These are phyloP conservation scores for Cavia porcellus DNA, from an alignment of 2,113 vertebrate genomes.

Conservation along the genomic window DNA sequence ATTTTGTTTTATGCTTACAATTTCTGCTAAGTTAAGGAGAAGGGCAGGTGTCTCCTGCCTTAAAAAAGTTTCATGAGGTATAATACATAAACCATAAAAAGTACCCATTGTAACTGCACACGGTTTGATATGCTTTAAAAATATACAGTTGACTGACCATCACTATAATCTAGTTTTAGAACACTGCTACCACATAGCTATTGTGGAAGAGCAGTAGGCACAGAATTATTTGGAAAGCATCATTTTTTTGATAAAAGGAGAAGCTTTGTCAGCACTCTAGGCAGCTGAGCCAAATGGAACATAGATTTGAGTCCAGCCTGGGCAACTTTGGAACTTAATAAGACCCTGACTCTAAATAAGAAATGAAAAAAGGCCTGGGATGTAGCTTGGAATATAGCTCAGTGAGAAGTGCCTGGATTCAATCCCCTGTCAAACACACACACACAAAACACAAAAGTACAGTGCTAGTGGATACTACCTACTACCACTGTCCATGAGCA, in stretches of 20 bases:
- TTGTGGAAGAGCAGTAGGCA: background rate
- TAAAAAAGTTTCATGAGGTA: slow-evolving; percentile 4
- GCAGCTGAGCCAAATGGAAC: background rate
- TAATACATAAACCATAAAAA: slow-evolving; percentile 31
- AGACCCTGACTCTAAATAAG: background rate
- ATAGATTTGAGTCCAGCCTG: background rate
- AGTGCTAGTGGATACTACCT: background rate
- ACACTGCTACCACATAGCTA: background rate
- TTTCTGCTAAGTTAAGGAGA: slow-evolving; percentile 13
- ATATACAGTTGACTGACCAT: background rate
- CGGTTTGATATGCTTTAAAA: slow-evolving; percentile 31
- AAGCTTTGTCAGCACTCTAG: background rate
- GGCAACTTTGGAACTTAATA: background rate
- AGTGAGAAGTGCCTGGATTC: background rate
- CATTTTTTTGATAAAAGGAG: slow-evolving; percentile 16
- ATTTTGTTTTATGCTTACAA: slow-evolving; percentile 27
- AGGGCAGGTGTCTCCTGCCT: background rate
- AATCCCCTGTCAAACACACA: background rate
- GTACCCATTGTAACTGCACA: background rate
- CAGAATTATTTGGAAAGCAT: slow-evolving; percentile 38
- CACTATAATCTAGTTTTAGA: slow-evolving; percentile 48
- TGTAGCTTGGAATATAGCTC: background rate
- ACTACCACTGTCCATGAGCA: background rate
- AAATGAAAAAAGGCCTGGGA: background rate
- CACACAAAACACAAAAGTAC: background rate